A percentile compares a stretch with the other conserved stretches of the same genome.
Conservation (phyloP, 2,888 invertebrate species). For the Hylaea fasciaria region DNA sequence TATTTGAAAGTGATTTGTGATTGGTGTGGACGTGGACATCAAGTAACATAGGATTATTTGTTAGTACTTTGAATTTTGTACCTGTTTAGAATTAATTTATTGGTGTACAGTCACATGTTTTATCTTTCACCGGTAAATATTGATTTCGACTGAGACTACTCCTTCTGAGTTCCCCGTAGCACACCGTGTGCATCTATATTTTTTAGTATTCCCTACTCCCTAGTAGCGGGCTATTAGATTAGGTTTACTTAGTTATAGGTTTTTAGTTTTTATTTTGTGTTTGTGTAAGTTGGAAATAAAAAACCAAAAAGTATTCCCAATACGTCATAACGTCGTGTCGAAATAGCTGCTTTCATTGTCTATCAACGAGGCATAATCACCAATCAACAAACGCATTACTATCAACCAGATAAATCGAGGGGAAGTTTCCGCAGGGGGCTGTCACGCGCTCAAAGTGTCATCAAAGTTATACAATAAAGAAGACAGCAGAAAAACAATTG, state of each 20-base stretch:
- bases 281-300: no score
- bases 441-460: conserved; percentile 25
- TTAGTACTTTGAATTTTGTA: background rate
- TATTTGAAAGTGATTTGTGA: conserved; percentile 24
- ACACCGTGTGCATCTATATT: no score
- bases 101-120: background rate
- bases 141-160: no score
- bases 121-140: no score
- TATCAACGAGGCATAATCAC: background rate
- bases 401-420: background rate
- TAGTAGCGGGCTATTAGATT: no score
- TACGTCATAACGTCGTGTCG: no score
- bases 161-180: no score
- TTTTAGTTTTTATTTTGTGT: no score
- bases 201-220: no score
- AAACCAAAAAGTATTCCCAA: no score
- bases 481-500: background rate
- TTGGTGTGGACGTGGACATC: conserved; percentile 3
- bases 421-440: conserved; percentile 12
- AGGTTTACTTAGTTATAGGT: no score
- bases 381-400: background rate
- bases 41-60: background rate
- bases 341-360: no score
- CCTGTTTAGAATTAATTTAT: background rate
- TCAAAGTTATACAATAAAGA: conserved; percentile 10